Evolutionary conservation across 2,797 vertebrate genomes (phyloP), one percentile per base, ranked within the genome.

Genomic region (Macroramphosus scolopax): DNA sequence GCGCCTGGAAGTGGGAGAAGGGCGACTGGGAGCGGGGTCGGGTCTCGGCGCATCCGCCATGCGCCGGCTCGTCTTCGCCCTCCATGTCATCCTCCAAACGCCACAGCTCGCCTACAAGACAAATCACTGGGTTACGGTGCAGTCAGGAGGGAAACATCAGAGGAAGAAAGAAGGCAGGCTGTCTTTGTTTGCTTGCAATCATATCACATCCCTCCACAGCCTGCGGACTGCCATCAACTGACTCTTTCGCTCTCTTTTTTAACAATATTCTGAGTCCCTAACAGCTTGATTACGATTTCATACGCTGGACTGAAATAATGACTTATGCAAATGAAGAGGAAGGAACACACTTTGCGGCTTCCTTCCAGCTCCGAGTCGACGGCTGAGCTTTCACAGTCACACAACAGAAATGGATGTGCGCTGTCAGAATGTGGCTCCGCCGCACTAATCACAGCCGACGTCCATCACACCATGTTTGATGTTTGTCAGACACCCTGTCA

Each of bases 61-160:
- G 65, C 8, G 62, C 70, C 0, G 60, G 53, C 22, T 78, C 82
- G 2, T 83, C 77, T 33, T 83, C 85, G 0, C 67, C 77, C 26
- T 85, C 87, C 67, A 78, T 80, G 40, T 91, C 91, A 1, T 94
- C 93, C 78, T 93, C 92, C 71, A 93, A 80, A 31, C 79, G 83
- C 93, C 93, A 95, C 33, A 92, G 84, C 26, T 94, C 91, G 26
- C 90, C 93, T 96, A n/a, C n/a, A n/a, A n/a, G n/a, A n/a, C n/a
- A n/a, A n/a, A n/a, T n/a, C n/a, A n/a, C n/a, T n/a, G n/a, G n/a
- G n/a, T n/a, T n/a, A n/a, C n/a, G n/a, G n/a, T n/a, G n/a, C n/a
- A n/a, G n/a, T n/a, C n/a, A n/a, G 33, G 5, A 59, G 26, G 33
- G 9, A 3, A 3, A 38, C 35, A 24, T 4, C 2, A 1, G 18